Conservation (phyloP, 1,140 invertebrate genomes). For the Drosophila ironensis region DNA sequence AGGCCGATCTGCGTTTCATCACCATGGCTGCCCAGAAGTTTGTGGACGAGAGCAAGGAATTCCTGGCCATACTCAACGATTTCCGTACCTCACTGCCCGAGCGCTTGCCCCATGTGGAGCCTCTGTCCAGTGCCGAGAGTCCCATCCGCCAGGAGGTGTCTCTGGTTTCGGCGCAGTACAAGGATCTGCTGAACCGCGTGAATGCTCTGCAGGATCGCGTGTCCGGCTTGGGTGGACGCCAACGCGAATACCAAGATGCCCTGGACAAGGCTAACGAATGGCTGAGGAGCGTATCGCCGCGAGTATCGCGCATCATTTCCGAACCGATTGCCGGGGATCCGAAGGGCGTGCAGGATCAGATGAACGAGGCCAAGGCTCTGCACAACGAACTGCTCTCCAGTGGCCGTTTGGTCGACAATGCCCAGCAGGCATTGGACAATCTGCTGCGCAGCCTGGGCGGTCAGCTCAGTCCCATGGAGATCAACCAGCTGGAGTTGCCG, state of each 20-base stretch:
- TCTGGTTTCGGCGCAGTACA: constrained; percentile 87
- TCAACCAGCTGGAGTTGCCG: constrained; percentile 89
- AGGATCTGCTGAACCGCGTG: constrained; percentile 89
- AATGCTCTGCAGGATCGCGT: constrained; percentile 91
- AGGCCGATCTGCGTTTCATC: constrained; percentile 96
- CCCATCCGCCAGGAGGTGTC: constrained; percentile 88
- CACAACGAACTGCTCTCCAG: constrained; percentile 94
- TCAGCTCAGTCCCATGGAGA: constrained; percentile 90
- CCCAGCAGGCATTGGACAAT: constrained; percentile 86
- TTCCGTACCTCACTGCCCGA: constrained; percentile 92
- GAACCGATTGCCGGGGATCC: constrained; percentile 94
- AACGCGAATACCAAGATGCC: constrained; percentile 91
- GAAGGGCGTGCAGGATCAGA: constrained; percentile 92
- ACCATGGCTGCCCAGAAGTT: constrained; percentile 98
- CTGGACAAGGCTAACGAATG: constrained; percentile 92
- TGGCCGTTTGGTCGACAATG: constrained; percentile 90
- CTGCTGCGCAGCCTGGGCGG: constrained; percentile 90
- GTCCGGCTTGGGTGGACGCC: constrained; percentile 89
- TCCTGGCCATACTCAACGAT: constrained; percentile 90
- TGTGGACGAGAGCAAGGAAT: constrained; percentile 95
- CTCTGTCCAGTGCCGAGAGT: constrained; percentile 86
- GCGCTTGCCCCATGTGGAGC: constrained; percentile 89
- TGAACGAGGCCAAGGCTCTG: constrained; percentile 91
- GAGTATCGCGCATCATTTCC: constrained; percentile 88
- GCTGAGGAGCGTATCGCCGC: constrained; percentile 91